A percentile compares a stretch with the other conserved stretches of the same genome.
phyloP scores from a whole-genome alignment of 1,140 invertebrate genomes.

The Sitobion miscanthi region DNA sequence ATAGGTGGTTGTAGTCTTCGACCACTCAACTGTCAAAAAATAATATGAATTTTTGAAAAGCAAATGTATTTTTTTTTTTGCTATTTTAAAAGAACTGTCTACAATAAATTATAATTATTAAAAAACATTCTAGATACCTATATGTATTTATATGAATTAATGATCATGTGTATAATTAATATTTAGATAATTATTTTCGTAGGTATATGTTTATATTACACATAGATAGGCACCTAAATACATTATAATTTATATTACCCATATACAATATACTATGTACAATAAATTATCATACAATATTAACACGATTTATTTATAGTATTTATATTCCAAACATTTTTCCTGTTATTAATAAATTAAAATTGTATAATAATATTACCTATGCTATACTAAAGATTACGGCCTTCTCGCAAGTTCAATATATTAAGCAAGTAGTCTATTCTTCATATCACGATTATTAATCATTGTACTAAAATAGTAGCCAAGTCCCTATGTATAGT shows the following conservation, averaged over 20 bases:
- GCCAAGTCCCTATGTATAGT: too few relatives aligned
- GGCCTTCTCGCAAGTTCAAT: not conserved
- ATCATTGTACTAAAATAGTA: not conserved
- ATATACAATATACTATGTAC: not conserved
- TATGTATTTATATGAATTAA: not conserved
- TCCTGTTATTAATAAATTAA: not conserved
- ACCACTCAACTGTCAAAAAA: too few relatives aligned
- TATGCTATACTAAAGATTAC: not conserved
- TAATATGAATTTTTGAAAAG: too few relatives aligned
- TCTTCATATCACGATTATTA: not conserved
- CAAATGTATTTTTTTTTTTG: too few relatives aligned
- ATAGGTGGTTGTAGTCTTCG: too few relatives aligned
- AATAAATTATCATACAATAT: not conserved
- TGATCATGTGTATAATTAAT: not conserved
- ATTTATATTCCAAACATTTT: not conserved
- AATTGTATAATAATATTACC: not conserved
- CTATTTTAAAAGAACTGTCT: too few relatives aligned
- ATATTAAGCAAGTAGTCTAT: not conserved
- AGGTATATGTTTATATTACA: too few relatives aligned
- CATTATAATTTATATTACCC: too few relatives aligned
- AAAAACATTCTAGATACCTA: not conserved
- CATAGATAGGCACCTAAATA: too few relatives aligned
- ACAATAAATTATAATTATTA: not conserved
- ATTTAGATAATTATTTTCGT: not conserved
- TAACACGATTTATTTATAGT: not conserved